Evolutionary conservation across 2,888 invertebrate genomes (phyloP), one percentile per base, ranked within the genome.

Genomic region (Hetaerina titia): DNA sequence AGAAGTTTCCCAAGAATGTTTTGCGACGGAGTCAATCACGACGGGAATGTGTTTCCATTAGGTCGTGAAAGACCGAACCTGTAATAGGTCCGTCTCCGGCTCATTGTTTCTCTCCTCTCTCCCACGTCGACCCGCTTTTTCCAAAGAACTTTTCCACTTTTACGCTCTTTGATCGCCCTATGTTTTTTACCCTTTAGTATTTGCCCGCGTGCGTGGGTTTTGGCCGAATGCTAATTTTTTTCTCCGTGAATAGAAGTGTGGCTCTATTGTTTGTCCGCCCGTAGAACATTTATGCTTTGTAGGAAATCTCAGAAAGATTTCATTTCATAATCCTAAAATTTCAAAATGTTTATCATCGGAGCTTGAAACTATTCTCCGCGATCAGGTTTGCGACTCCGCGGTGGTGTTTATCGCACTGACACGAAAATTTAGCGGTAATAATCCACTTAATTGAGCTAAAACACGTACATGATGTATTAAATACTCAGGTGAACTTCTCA

Each of bases 21-120:
- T 81, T 81, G 81, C 81, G 81, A 81, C 13, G 31, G 31, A 81
- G 81, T 74, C 92, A 92, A 74, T 92, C 64, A 22, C 92, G 74
- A 19, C 45, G 19, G 31, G 57, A 56, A 56, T 74, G 69, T 56
- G 69, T 69, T 74, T 92, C 92, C 92, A 92, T 74, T 74, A 69
- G 56, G 56, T 92, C 74, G 69, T 92, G 92, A 22, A 89, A 19
- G 22, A 60, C 60, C 25, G 56, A 74, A 63, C 69, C 64, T 11
- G 92, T 69, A 69, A 69, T 81, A 22, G 81, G 81, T 31, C 92
- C 45, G 56, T 74, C 69, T 89, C 22, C 56, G 56, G n/a, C 17
- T 92, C 64, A 92, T 89, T 58, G 58, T 92, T 92, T 92, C 92
- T n/a, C 57, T 90, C 90, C 90, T 92, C 69, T 31, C 92, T 92